phyloP scores from a whole-genome alignment of 2,888 invertebrate genomes.

The Cheilosia scutellata region DNA sequence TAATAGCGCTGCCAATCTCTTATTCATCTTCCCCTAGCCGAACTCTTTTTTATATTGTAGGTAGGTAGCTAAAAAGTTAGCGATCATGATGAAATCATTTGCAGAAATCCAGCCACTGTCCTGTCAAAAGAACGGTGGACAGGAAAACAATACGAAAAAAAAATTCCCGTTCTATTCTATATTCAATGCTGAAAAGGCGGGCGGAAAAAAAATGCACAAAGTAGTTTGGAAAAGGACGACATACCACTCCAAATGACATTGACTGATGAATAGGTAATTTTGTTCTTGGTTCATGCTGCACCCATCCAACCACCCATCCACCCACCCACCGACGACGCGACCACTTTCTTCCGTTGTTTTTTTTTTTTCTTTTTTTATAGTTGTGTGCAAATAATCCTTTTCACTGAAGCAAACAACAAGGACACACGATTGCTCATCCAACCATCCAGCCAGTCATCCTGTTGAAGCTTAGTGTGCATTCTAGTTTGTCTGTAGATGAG shows the following conservation, averaged over 20 bases:
- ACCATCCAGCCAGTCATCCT: constrained; percentile 59
- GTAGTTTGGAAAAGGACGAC: constrained; percentile 58
- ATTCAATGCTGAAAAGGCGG: constrained; percentile 27
- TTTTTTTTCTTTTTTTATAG: constrained; percentile 8
- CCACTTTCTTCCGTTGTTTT: constrained; percentile 56
- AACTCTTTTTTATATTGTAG: too few species aligned
- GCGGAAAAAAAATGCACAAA: constrained; percentile 42
- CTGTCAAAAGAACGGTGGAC: constrained; percentile 54
- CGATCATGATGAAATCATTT: constrained; percentile 38
- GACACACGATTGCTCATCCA: constrained; percentile 69
- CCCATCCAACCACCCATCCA: constrained; percentile 21
- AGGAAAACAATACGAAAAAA: constrained; percentile 20
- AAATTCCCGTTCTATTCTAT: constrained; percentile 28
- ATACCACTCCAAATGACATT: constrained; percentile 70
- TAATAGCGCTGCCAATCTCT: too few species aligned
- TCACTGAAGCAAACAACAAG: constrained; percentile 53
- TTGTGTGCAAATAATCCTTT: constrained; percentile 71
- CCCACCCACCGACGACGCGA: constrained; percentile 21
- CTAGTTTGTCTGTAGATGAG: background rate
- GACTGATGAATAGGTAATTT: constrained; percentile 75
- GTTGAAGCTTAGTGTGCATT: constrained; percentile 28
- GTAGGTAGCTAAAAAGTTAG: background rate
- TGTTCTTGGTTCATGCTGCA: constrained; percentile 56
- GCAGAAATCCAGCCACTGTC: constrained; percentile 4
- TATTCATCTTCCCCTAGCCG: too few species aligned